These are phyloP conservation scores for Ochropleura plecta DNA, from an alignment of 2,888 invertebrate genomes.

Conservation along the genomic window DNA sequence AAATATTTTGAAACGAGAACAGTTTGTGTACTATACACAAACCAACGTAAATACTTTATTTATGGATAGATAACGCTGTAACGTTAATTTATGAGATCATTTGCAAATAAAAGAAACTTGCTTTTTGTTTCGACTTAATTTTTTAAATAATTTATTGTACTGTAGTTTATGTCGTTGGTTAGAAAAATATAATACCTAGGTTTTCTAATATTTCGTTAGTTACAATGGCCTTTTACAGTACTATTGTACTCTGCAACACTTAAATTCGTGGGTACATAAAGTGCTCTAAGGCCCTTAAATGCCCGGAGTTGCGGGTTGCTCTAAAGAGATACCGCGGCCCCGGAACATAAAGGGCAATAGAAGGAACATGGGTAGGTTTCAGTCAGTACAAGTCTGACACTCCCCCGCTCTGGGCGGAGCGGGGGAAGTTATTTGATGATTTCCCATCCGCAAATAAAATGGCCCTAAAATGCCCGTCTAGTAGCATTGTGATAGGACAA, in stretches of 20 bases:
- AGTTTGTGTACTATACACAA: conserved; percentile 82
- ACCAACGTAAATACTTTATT: conserved; percentile 78
- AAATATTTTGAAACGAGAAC: conserved; percentile 87
- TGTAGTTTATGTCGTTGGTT: neutral
- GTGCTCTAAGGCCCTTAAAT: no score
- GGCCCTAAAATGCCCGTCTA: no score
- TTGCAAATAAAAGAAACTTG: conserved; percentile 45
- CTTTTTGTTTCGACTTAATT: conserved; percentile 39
- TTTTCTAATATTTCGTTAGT: neutral
- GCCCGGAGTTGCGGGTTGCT: no score
- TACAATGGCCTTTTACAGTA: neutral
- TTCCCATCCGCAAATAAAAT: no score
- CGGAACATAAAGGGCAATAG: no score
- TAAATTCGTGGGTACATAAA: neutral
- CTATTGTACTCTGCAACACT: neutral
- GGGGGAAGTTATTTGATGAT: no score
- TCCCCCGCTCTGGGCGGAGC: no score
- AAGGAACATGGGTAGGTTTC: no score
- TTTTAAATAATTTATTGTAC: conserved; percentile 17
- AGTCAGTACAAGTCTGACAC: no score
- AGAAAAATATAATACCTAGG: neutral
- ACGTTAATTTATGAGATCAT: conserved; percentile 62
- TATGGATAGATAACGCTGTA: conserved; percentile 64
- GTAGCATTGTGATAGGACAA: no score
- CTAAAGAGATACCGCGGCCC: no score